Percentiles rank a stretch among this genome's conserved stretches.
phyloP scores from a whole-genome alignment of 2,113 vertebrate genomes.

The Rattus rattus region DNA sequence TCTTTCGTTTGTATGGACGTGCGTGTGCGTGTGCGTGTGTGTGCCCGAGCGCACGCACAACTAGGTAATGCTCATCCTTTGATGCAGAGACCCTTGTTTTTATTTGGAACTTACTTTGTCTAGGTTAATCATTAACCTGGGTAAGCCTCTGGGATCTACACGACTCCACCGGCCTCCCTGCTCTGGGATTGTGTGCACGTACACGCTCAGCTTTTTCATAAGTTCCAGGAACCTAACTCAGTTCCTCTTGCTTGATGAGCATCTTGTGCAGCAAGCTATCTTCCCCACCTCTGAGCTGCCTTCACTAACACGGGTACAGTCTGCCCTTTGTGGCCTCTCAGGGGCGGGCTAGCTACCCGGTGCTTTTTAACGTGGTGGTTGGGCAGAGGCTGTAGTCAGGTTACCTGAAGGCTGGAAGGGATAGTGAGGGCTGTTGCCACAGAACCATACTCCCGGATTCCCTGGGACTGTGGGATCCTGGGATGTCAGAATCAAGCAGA shows the following conservation, averaged over 20 bases:
- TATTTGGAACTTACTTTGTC: not conserved
- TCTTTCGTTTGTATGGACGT: not conserved
- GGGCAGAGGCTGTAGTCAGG: not conserved
- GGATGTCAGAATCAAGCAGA: not conserved
- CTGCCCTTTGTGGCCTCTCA: no score
- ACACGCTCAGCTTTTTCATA: not conserved
- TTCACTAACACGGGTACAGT: not conserved
- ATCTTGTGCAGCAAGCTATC: not conserved
- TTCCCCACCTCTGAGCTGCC: not conserved
- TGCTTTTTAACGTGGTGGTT: not conserved
- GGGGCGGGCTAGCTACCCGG: not conserved
- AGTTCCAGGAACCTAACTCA: not conserved
- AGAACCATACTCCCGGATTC: not conserved
- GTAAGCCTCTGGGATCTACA: not conserved
- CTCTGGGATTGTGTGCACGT: not conserved
- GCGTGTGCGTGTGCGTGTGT: not conserved
- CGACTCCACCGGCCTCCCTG: no score
- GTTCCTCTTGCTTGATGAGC: not conserved
- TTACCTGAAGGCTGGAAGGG: not conserved
- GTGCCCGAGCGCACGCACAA: fast-evolving
- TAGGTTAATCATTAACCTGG: no score
- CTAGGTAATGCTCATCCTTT: not conserved
- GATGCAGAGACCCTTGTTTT: not conserved
- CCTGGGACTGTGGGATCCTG: not conserved
- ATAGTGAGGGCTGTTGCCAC: not conserved